These are phyloP conservation scores for Palloptera scutellata DNA, from an alignment of 2,888 invertebrate genomes.

Conservation along the genomic window DNA sequence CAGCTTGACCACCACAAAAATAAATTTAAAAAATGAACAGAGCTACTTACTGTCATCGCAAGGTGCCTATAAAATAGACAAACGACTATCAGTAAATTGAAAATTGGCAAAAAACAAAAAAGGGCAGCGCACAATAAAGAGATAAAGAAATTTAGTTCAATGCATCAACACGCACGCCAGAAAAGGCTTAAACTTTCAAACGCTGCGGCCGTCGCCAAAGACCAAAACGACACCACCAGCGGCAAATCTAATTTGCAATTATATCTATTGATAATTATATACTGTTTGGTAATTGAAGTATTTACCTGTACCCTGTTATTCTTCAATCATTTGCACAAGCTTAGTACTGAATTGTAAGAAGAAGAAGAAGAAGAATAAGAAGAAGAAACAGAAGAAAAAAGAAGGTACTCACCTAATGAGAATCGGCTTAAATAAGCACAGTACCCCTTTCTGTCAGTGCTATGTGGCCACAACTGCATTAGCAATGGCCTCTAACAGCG, in stretches of 20 bases:
- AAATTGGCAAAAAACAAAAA: not conserved
- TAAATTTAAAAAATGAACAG: not conserved
- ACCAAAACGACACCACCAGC: constrained; percentile 34
- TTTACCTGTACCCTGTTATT: constrained; percentile 53
- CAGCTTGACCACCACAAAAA: constrained; percentile 4
- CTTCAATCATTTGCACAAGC: constrained; percentile 49
- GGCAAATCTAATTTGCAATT: constrained; percentile 39
- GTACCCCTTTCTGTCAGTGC: no score
- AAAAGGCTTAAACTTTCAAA: constrained; percentile 45
- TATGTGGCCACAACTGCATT: no score
- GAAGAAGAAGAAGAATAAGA: no score
- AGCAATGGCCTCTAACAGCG: no score
- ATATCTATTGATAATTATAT: constrained; percentile 48
- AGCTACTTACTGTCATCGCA: not conserved
- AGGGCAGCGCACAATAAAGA: not conserved
- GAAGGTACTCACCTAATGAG: no score
- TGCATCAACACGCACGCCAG: constrained; percentile 47
- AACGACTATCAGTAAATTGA: constrained; percentile 6
- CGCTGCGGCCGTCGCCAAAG: constrained; percentile 29
- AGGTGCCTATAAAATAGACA: not conserved
- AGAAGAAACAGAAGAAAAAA: not conserved
- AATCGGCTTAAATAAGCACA: no score
- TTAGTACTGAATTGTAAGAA: constrained; percentile 43
- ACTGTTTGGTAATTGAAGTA: constrained; percentile 51
- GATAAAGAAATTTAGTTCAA: constrained; percentile 34